phyloP scores from a whole-genome alignment of 2,113 vertebrate genomes.

The Grantiella picta region DNA sequence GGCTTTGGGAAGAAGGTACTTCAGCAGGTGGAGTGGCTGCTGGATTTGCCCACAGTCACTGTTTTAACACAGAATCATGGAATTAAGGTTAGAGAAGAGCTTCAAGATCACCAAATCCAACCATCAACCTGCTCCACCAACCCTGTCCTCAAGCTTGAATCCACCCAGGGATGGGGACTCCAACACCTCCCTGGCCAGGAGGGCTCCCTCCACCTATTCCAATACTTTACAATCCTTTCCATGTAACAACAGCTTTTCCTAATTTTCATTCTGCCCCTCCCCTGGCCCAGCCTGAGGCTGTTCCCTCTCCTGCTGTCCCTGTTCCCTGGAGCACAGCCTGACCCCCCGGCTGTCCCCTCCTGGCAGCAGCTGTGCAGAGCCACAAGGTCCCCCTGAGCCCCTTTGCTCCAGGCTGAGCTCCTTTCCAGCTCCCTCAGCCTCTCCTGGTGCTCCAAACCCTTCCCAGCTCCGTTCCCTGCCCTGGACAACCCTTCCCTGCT shows the following conservation, averaged over 20 bases:
- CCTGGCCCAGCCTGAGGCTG: fast-evolving
- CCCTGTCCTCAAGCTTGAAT: not conserved
- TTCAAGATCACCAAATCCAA: not conserved
- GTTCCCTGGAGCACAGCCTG: not conserved
- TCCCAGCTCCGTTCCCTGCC: not conserved
- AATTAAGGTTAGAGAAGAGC: not conserved
- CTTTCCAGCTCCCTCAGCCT: not conserved
- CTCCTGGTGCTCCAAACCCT: not conserved
- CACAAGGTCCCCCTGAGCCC: not conserved
- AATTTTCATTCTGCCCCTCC: fast-evolving
- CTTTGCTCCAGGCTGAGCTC: not conserved
- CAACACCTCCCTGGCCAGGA: not conserved
- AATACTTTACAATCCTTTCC: not conserved
- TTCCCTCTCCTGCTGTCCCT: not conserved
- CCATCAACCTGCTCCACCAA: not conserved
- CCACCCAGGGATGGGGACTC: not conserved
- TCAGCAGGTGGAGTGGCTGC: fast-evolving
- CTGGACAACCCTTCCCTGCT: not conserved
- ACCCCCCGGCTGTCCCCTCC: not conserved
- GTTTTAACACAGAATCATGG: not conserved
- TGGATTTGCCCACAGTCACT: not conserved
- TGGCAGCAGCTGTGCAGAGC: not conserved
- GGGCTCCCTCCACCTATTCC: not conserved
- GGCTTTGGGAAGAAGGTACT: not conserved
- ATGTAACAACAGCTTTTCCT: fast-evolving